Conservation (phyloP, 92 coral and sea anemone genomes). For the Phymanthus crucifer region DNA sequence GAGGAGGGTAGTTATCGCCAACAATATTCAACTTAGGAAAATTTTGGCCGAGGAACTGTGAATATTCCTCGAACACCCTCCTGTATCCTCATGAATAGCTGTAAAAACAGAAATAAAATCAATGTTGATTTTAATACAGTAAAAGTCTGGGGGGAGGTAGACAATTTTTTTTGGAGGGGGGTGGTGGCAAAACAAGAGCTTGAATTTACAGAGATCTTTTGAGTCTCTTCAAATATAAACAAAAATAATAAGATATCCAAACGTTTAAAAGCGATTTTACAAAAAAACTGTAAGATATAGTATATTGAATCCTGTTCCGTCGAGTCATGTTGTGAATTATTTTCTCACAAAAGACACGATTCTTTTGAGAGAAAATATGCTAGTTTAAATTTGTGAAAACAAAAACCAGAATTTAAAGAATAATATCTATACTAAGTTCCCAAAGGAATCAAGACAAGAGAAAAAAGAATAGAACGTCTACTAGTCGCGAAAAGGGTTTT, state of each 20-base stretch:
- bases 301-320: neutral
- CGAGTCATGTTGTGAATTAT: neutral
- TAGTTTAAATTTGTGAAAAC: neutral
- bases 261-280: neutral
- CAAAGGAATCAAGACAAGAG: neutral
- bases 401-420: neutral
- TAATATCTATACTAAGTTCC: neutral
- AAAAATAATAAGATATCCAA: no score
- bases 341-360: neutral
- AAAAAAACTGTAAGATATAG: neutral
- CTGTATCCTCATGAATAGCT: constrained; percentile 99
- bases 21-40: constrained; percentile 81
- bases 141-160: no score
- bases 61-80: constrained; percentile 96
- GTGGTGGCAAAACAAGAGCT: no score
- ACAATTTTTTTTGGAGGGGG: no score
- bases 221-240: no score
- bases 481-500: neutral
- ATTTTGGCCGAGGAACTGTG: constrained; percentile 96
- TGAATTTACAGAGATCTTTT: no score
- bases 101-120: constrained; percentile 12
- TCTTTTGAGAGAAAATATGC: neutral
- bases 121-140: no score
- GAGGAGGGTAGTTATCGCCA: constrained; percentile 98
- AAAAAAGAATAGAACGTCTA: neutral